Base-by-base conservation (phyloP, 2,113 vertebrate species). In the Epinephelus cyanopodus region DNA sequence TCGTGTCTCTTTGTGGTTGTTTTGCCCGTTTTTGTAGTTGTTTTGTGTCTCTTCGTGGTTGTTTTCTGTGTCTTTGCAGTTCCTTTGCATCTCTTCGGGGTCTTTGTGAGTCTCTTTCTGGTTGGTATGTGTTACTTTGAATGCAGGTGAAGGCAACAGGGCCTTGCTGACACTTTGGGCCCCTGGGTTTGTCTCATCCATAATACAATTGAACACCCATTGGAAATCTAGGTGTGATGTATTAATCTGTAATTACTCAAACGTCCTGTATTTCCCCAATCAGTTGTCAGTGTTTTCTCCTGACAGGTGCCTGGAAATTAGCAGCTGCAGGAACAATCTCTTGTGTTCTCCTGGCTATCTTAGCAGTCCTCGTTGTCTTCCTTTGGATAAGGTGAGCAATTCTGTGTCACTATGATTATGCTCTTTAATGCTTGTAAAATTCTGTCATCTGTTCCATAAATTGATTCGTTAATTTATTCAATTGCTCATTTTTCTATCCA, bases 271-370 rank as follows among this genome's bases (percentile, higher is more conserved):
- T 10, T 11, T 27, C 21, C 3, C 21, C 2, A 6, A 45, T 64
- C 2, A 18, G 11, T 4, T n/a, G 2, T 13, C 47, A 58, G 53
- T 57, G 14, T 50, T 50, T 42, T 3, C 7, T 19, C 58, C 45
- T 27, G 37, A 23, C 73, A 86, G 80, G 57, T 42, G 47, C 57
- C 33, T 6, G 2, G 62, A 85, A 57, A 25, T 68, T 68, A 53
- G 77, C 63, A 65, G 47, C 21, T n/a, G 0, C 19, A 21, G 68
- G 14, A 52, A 23, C 50, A 0, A 29, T 60, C 14, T 14, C 64
- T 19, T 12, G 17, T 13, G 0, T 74, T 33, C 17, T 86, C 13
- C 61, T 86, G 53, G 39, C 8, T 25, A 3, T 77, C 17, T 37
- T 37, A 37, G 0, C 62, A 3, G n/a, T 62, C 13, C 6, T 83